phyloP scores from a whole-genome alignment of 2,797 vertebrate species.

The Scolopax rusticola region DNA sequence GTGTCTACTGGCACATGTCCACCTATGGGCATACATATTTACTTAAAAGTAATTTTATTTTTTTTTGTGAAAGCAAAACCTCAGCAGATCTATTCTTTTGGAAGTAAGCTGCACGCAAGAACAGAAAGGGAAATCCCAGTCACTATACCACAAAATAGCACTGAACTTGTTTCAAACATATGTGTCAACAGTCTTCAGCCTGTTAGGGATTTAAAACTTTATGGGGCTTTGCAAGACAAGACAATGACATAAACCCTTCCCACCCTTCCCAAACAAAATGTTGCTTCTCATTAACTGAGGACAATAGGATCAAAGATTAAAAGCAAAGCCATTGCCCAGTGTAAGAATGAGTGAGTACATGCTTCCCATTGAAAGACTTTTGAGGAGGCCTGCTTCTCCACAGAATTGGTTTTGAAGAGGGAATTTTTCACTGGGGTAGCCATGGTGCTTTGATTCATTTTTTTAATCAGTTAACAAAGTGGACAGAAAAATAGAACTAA shows the following conservation, averaged over 20 bases:
- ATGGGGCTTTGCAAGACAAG: not conserved
- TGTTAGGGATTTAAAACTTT: not conserved
- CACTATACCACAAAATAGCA: not conserved
- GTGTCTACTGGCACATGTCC: not conserved
- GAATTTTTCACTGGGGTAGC: not conserved
- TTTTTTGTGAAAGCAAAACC: not conserved
- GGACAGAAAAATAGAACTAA: not conserved
- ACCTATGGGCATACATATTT: not conserved
- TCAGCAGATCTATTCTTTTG: not conserved
- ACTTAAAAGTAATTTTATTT: not conserved
- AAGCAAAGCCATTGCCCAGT: not conserved
- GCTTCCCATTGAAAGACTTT: not conserved
- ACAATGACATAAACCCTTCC: not conserved
- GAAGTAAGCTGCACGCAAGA: not conserved
- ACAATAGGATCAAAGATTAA: slow-evolving; percentile 5
- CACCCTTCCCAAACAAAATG: not conserved
- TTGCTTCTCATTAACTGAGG: not conserved
- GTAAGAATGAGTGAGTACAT: not conserved
- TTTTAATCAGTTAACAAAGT: not conserved
- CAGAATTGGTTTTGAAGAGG: not conserved
- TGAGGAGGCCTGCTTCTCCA: not conserved
- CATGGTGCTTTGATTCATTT: not conserved
- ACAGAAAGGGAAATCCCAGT: not conserved
- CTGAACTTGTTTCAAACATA: not conserved
- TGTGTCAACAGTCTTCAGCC: not conserved